A percentile compares a stretch with the other conserved stretches of the same genome.
Evolutionary conservation across 2,113 vertebrate genomes (phyloP).

Genomic region (Myotis lucifugus): DNA sequence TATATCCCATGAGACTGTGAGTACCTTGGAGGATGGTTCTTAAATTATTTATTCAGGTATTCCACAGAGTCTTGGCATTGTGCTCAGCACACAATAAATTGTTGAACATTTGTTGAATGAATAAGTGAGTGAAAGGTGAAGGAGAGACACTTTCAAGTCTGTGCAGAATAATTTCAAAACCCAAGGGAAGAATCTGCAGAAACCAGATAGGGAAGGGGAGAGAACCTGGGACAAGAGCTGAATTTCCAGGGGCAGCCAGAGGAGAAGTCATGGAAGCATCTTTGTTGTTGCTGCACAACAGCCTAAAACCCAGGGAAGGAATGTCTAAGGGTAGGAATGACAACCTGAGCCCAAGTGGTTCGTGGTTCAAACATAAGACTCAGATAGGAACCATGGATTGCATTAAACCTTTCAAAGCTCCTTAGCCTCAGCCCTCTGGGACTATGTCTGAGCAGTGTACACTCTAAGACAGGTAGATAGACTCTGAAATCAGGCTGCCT

Average conservation of each 20-base stretch:
- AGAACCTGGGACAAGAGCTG: not conserved
- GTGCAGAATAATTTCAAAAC: conserved; percentile 56
- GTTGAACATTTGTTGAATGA: conserved; percentile 61
- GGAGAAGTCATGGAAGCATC: not conserved
- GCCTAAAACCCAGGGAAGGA: not conserved
- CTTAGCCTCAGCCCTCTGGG: accelerated
- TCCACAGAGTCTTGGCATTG: conserved; percentile 39
- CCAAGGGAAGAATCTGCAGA: conserved; percentile 25
- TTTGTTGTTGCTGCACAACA: not conserved
- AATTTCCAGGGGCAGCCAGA: not conserved
- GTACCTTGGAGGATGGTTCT: conserved; percentile 35
- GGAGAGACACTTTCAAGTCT: conserved; percentile 21
- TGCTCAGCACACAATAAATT: conserved; percentile 18
- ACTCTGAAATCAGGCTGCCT: not conserved
- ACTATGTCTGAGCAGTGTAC: not conserved
- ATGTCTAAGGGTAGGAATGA: not conserved
- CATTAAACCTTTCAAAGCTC: not conserved
- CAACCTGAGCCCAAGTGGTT: not conserved
- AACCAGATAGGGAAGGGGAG: not conserved
- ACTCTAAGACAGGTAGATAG: not conserved
- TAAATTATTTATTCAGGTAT: conserved; percentile 68
- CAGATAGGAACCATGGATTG: not conserved
- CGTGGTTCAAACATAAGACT: not conserved
- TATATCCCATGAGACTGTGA: conserved; percentile 8
- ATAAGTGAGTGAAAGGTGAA: conserved; percentile 53